These are phyloP conservation scores for Oryzias woworae DNA, from an alignment of 2,113 vertebrate species.

Conservation along the genomic window DNA sequence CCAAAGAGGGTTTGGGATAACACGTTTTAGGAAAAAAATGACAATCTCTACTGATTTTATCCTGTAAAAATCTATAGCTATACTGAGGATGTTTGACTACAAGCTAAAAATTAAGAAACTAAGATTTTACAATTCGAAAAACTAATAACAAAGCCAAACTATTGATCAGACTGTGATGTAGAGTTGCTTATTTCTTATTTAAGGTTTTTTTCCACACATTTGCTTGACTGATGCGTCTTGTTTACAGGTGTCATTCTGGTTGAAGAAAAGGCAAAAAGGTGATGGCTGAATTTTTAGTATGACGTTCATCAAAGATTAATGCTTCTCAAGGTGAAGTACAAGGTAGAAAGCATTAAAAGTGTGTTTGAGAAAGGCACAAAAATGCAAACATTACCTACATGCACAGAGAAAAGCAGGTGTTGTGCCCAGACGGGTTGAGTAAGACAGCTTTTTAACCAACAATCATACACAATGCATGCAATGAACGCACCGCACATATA, in stretches of 20 bases:
- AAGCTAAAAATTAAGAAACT: too few species aligned
- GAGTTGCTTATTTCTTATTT: neutral
- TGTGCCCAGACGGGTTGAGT: conserved; percentile 17
- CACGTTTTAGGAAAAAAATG: too few species aligned
- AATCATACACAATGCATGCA: conserved; percentile 13
- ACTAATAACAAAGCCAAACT: neutral
- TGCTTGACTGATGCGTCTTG: conserved; percentile 13
- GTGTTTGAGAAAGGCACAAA: conserved; percentile 17
- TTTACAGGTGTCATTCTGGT: conserved; percentile 19
- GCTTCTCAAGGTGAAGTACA: conserved; percentile 46
- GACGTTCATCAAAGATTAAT: conserved; percentile 50
- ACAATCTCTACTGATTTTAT: too few species aligned
- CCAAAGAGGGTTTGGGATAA: neutral
- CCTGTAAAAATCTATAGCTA: too few species aligned
- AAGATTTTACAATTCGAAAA: too few species aligned
- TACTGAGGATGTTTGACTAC: too few species aligned
- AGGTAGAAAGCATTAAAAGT: conserved; percentile 14
- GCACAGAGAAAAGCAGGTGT: conserved; percentile 17
- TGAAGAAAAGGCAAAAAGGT: conserved; percentile 37
- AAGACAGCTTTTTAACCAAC: conserved; percentile 17
- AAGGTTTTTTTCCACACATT: neutral
- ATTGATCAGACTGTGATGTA: neutral
- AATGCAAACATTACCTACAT: conserved; percentile 9
- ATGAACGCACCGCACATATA: conserved; percentile 18
- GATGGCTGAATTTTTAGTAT: conserved; percentile 34